Evolutionary conservation across 2,888 invertebrate genomes (phyloP).

Genomic region (Theodoxus fluviatilis): DNA sequence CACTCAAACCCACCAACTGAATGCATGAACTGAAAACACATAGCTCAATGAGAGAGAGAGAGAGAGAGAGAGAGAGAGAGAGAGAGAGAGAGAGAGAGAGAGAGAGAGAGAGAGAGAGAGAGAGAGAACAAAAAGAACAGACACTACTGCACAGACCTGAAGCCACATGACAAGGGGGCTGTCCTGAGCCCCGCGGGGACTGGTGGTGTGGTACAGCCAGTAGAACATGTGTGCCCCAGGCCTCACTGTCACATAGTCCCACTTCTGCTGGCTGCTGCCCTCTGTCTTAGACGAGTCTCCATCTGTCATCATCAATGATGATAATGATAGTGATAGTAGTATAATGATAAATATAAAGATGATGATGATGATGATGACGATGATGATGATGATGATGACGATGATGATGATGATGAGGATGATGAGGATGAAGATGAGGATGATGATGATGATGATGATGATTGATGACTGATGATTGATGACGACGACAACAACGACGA

Average conservation of each 20-base stretch:
- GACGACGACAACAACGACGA: too few relatives aligned
- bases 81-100: not conserved
- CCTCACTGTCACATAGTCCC: constrained; percentile 78
- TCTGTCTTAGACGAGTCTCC: too few relatives aligned
- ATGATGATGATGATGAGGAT: too few relatives aligned
- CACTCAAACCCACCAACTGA: too few relatives aligned
- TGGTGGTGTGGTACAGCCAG: constrained; percentile 83
- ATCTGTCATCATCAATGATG: too few relatives aligned
- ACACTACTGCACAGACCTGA: constrained; percentile 52
- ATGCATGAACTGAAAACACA: not conserved
- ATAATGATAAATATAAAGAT: too few relatives aligned
- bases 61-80: not conserved
- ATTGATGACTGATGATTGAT: too few relatives aligned
- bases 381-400: too few relatives aligned
- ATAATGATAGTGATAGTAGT: too few relatives aligned
- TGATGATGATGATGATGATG: too few relatives aligned
- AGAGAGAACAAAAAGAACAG: not conserved
- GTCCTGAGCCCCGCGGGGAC: constrained; percentile 71
- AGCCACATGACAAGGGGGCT: constrained; percentile 86
- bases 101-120: not conserved
- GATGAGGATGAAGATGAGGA: too few relatives aligned
- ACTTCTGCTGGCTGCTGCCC: constrained; percentile 66
- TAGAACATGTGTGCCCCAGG: constrained; percentile 83
- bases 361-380: too few relatives aligned
- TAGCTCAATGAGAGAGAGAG: not conserved